A percentile compares a stretch with the other conserved stretches of the same genome.
These are phyloP conservation scores for Delia radicum DNA, from an alignment of 1,140 invertebrate species.

Conservation along the genomic window DNA sequence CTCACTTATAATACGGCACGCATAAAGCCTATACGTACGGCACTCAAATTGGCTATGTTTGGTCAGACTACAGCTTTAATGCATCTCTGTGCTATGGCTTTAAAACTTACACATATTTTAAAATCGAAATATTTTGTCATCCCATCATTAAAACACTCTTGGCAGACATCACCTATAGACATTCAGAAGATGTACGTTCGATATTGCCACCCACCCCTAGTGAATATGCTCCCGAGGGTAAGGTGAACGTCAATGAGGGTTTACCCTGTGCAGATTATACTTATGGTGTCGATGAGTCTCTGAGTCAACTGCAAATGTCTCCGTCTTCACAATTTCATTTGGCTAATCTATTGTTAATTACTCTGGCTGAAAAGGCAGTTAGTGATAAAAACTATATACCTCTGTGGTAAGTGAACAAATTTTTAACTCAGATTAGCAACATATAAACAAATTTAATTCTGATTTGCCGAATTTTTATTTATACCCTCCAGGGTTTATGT, in stretches of 20 bases:
- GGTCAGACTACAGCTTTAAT: conserved; percentile 71
- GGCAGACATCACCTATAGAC: conserved; percentile 43
- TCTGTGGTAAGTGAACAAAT: conserved; percentile 39
- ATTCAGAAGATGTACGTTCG: conserved; percentile 47
- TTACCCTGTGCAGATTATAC: conserved; percentile 46
- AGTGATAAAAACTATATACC: conserved; percentile 54
- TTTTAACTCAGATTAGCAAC: too few relatives aligned
- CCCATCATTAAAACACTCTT: conserved; percentile 41
- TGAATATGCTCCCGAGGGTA: conserved; percentile 13
- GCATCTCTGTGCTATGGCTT: conserved; percentile 52
- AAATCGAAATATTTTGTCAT: conserved; percentile 40
- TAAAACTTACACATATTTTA: conserved; percentile 48
- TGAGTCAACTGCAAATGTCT: conserved; percentile 52
- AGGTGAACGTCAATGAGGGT: conserved; percentile 35
- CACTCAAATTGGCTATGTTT: conserved; percentile 71
- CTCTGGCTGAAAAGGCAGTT: conserved; percentile 49
- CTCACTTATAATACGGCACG: conserved; percentile 73
- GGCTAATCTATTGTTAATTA: conserved; percentile 52
- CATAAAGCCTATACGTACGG: conserved; percentile 68
- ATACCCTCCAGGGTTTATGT: neutral
- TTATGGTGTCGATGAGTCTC: conserved; percentile 49
- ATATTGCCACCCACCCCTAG: conserved; percentile 35
- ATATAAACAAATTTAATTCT: neutral
- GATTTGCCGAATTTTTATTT: neutral
- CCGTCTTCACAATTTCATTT: conserved; percentile 55